A percentile compares a stretch with the other conserved stretches of the same genome.
Conservation (phyloP, 2,888 invertebrate species). For the Agrenia bidenticulata region DNA sequence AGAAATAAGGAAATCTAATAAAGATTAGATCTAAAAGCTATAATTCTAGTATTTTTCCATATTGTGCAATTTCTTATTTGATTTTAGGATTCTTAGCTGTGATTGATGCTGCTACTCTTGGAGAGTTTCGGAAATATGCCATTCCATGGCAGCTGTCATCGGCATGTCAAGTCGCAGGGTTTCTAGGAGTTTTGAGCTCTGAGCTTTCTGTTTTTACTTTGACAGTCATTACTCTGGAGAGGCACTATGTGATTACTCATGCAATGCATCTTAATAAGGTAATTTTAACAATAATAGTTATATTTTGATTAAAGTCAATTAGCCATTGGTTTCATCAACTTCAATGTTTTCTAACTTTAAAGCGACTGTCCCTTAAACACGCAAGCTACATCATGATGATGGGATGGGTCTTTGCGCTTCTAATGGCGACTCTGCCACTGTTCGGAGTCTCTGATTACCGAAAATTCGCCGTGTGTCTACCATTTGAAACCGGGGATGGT, state of each 20-base stretch:
- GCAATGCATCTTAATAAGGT: conserved; percentile 92
- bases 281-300: background rate
- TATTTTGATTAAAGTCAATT: background rate
- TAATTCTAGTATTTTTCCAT: no score
- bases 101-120: conserved; percentile 91
- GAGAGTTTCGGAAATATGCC: conserved; percentile 93
- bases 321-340: background rate
- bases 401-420: conserved; percentile 87
- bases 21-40: no score
- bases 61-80: no score
- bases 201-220: conserved; percentile 91
- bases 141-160: conserved; percentile 96
- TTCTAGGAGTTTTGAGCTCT: conserved; percentile 88
- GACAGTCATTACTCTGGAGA: conserved; percentile 88
- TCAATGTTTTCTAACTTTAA: conserved; percentile 23
- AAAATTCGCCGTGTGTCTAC: conserved; percentile 94
- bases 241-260: conserved; percentile 96
- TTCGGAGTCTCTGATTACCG: conserved; percentile 91
- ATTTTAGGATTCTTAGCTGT: conserved; percentile 81
- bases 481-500: conserved; percentile 83
- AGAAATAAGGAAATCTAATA: no score
- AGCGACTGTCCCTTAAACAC: conserved; percentile 77
- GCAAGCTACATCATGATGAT: conserved; percentile 87
- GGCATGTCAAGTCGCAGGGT: conserved; percentile 91
- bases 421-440: conserved; percentile 85